Conservation (phyloP, 2,113 vertebrate genomes). For the Brevimyrus niger region DNA sequence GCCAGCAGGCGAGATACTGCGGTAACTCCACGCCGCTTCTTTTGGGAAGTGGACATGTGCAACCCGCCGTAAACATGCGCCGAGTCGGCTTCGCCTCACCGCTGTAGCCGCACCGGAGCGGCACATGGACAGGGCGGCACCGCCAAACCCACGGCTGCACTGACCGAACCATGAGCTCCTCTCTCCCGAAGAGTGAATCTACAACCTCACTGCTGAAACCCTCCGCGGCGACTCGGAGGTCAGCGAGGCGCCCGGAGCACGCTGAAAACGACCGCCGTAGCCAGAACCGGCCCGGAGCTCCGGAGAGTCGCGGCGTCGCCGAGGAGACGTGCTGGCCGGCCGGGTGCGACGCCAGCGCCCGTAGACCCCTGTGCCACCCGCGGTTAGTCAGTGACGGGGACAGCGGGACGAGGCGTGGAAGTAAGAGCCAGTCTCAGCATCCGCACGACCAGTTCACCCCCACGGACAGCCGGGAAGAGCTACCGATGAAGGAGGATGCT, state of each 20-base stretch:
- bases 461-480: slow-evolving; percentile 29
- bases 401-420: slow-evolving; percentile 44
- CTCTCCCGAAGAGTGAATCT: slow-evolving; percentile 81
- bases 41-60: not conserved
- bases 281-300: slow-evolving; percentile 47
- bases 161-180: slow-evolving; percentile 72
- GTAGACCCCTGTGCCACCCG: slow-evolving; percentile 86
- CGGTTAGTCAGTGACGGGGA: slow-evolving; percentile 51
- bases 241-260: slow-evolving; percentile 44
- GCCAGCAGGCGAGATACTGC: slow-evolving; percentile 27
- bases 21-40: not conserved
- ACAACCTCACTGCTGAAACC: slow-evolving; percentile 75
- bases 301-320: slow-evolving; percentile 35
- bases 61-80: not conserved
- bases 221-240: slow-evolving; percentile 46
- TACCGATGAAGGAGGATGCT: slow-evolving; percentile 38
- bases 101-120: not conserved
- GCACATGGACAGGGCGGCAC: slow-evolving; percentile 12
- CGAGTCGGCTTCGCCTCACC: not conserved
- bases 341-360: slow-evolving; percentile 74
- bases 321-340: slow-evolving; percentile 56
- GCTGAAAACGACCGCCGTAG: slow-evolving; percentile 44
- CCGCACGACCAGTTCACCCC: slow-evolving; percentile 34
- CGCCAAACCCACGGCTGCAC: slow-evolving; percentile 31
- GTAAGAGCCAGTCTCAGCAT: slow-evolving; percentile 47